Percentiles rank a stretch among this genome's conserved stretches.
Evolutionary conservation across 2,797 vertebrate genomes (phyloP).

Genomic region (Emydoidea blandingii): DNA sequence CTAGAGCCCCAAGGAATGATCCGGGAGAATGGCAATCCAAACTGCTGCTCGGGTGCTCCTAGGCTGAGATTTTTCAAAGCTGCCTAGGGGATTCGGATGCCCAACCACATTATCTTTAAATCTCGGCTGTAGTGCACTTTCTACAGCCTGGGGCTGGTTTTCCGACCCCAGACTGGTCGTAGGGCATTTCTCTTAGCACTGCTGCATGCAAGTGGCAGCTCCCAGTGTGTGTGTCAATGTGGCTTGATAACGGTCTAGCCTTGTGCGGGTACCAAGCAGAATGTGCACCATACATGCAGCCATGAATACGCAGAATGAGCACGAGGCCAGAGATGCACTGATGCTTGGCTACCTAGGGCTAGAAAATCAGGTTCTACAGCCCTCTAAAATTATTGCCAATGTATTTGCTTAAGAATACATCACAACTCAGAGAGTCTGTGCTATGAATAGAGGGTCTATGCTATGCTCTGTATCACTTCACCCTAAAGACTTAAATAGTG

Average conservation of each 20-base stretch:
- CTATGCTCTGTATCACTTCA: not conserved
- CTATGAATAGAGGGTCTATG: no score
- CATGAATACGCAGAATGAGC: no score
- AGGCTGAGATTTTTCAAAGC: not conserved
- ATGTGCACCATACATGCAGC: not conserved
- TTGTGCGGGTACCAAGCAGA: not conserved
- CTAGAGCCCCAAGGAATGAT: not conserved
- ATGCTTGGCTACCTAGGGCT: not conserved
- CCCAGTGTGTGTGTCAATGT: not conserved
- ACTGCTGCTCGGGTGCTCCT: not conserved
- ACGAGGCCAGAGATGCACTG: not conserved
- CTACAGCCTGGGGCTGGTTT: not conserved
- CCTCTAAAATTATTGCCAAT: no score
- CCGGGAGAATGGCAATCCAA: not conserved
- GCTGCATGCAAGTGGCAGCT: not conserved
- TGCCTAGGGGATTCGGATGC: not conserved
- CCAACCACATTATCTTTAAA: not conserved
- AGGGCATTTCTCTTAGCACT: not conserved
- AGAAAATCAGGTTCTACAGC: not conserved
- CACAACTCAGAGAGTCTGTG: not conserved
- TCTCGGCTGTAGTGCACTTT: not conserved
- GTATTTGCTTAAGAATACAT: no score
- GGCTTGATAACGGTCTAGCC: no score
- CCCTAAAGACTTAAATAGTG: not conserved
- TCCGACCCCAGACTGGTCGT: not conserved